Conservation (phyloP, 2,888 invertebrate genomes). For the Frankliniella fusca region DNA sequence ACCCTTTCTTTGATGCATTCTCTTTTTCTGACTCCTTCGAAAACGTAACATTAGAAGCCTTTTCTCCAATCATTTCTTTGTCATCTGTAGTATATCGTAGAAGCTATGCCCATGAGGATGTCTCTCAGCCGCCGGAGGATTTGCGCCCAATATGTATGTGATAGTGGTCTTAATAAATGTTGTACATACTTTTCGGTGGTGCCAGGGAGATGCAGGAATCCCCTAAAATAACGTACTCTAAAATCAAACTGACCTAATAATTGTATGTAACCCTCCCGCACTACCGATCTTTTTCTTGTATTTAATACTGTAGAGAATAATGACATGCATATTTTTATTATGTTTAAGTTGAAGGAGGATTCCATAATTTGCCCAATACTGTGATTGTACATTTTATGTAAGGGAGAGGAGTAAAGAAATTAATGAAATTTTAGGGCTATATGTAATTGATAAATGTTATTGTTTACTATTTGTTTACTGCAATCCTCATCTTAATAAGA, state of each 20-base stretch:
- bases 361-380: slow-evolving; percentile 20
- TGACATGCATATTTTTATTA: not conserved
- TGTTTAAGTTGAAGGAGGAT: not conserved
- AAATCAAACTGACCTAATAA: slow-evolving; percentile 25
- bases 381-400: slow-evolving; percentile 16
- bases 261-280: slow-evolving; percentile 17
- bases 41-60: not conserved
- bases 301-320: slow-evolving; percentile 8
- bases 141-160: slow-evolving; percentile 17
- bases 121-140: slow-evolving; percentile 10
- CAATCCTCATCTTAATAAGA: slow-evolving; percentile 19
- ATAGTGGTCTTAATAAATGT: not conserved
- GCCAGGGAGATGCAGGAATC: slow-evolving; percentile 14
- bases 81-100: not conserved
- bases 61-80: not conserved
- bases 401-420: not conserved
- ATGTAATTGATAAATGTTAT: not conserved
- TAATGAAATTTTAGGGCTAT: slow-evolving; percentile 1
- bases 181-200: slow-evolving; percentile 15
- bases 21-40: not conserved
- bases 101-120: not conserved
- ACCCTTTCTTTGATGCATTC: slow-evolving; percentile 17
- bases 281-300: not conserved
- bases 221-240: not conserved
- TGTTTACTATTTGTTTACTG: not conserved